phyloP scores from a whole-genome alignment of 1,140 invertebrate species.

The Plutomurus gul region DNA sequence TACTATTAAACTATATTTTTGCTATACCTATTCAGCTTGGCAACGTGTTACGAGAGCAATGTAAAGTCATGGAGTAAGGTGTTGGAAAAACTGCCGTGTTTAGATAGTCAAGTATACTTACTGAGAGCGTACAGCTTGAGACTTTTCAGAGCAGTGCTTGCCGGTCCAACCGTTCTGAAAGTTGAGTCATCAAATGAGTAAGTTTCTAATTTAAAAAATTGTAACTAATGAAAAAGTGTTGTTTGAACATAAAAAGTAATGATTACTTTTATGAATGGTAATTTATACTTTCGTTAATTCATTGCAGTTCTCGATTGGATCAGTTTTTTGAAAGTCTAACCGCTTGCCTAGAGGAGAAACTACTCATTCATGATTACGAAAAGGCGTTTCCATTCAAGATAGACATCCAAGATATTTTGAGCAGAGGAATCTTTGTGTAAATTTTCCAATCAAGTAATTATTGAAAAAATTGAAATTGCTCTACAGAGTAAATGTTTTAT shows the following conservation, averaged over 20 bases:
- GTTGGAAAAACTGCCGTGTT: background rate
- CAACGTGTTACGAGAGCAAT: constrained; percentile 40
- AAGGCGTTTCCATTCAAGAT: constrained; percentile 44
- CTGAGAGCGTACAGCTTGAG: constrained; percentile 16
- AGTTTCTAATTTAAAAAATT: background rate
- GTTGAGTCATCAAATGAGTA: constrained; percentile 28
- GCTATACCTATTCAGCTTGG: constrained; percentile 20
- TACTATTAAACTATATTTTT: background rate
- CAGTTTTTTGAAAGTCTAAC: constrained; percentile 43
- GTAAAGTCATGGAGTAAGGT: constrained; percentile 31
- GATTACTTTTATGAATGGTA: background rate
- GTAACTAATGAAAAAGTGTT: background rate
- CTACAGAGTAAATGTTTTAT: background rate
- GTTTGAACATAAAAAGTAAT: background rate
- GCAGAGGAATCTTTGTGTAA: constrained; percentile 48
- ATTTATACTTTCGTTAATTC: background rate
- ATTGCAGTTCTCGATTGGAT: constrained; percentile 34
- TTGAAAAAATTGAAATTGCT: background rate
- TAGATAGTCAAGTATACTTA: constrained; percentile 22
- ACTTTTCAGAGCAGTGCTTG: constrained; percentile 39
- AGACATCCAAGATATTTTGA: constrained; percentile 43
- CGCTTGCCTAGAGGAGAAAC: constrained; percentile 46
- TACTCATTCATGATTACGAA: constrained; percentile 51
- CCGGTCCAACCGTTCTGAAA: constrained; percentile 35
- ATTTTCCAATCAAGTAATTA: background rate